phyloP scores from a whole-genome alignment of 2,888 invertebrate species.

The Hymenopus coronatus region DNA sequence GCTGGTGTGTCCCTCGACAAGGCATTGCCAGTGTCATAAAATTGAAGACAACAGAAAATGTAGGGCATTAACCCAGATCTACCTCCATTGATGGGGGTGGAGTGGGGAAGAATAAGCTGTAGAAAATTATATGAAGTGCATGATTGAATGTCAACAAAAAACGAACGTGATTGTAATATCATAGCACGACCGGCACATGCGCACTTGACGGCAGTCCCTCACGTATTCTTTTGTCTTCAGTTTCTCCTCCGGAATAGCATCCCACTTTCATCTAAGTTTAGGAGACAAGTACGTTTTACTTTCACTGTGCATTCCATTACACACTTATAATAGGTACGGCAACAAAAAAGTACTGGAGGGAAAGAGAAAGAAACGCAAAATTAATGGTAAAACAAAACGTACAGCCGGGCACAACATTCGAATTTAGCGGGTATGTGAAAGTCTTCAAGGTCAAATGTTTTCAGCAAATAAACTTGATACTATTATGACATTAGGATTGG shows the following conservation, averaged over 20 bases:
- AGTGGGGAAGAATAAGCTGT: constrained; percentile 6
- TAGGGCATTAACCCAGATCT: constrained; percentile 32
- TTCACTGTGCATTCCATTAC: constrained; percentile 11
- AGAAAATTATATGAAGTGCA: constrained; percentile 14
- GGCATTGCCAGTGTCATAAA: background rate
- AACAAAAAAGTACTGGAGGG: background rate
- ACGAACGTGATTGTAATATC: constrained; percentile 18
- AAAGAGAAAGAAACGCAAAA: background rate
- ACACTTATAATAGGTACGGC: background rate
- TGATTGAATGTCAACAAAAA: constrained; percentile 20
- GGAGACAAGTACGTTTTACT: constrained; percentile 12
- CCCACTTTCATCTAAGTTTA: constrained; percentile 10
- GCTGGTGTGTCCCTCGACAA: background rate
- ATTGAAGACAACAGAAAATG: constrained; percentile 20
- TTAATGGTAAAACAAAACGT: background rate
- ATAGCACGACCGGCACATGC: background rate
- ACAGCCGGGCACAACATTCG: background rate
- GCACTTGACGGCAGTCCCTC: background rate
- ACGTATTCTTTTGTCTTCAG: background rate
- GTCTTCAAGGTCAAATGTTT: no score
- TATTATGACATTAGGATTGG: no score
- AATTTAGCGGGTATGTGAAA: background rate
- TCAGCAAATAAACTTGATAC: no score
- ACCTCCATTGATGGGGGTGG: constrained; percentile 18
- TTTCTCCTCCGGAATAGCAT: background rate